Conservation (phyloP, 2,888 invertebrate species). For the Hydriomena furcata region DNA sequence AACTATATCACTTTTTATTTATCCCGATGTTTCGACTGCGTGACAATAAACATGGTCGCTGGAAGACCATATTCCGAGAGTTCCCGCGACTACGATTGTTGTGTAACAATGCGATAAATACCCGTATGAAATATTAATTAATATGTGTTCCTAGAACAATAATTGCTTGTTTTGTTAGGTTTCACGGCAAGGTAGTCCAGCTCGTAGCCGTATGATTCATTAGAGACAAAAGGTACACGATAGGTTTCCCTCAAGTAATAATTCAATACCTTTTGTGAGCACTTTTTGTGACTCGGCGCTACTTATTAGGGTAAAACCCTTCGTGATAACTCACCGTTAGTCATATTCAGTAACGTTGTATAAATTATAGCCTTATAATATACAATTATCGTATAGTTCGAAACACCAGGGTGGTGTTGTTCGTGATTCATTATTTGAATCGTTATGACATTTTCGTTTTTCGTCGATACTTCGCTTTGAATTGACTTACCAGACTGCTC, state of each 20-base stretch:
- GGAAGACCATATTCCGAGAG: no score
- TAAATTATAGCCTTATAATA: conserved; percentile 71
- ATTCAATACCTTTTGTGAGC: conserved; percentile 63
- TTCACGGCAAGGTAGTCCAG: conserved; percentile 11
- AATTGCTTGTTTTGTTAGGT: conserved; percentile 8
- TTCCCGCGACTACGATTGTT: no score
- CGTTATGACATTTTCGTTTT: conserved; percentile 50
- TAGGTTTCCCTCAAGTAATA: conserved; percentile 54
- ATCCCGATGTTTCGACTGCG: no score
- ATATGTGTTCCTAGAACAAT: no score
- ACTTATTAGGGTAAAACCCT: conserved; percentile 72
- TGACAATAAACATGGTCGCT: no score
- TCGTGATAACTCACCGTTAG: conserved; percentile 71
- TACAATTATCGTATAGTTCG: conserved; percentile 65
- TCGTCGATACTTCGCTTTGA: conserved; percentile 40
- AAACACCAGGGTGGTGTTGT: conserved; percentile 45
- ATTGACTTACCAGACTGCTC: no score
- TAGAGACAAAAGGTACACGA: conserved; percentile 41
- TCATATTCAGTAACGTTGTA: conserved; percentile 76
- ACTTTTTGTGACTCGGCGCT: conserved; percentile 57
- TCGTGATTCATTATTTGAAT: conserved; percentile 62
- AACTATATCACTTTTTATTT: no score
- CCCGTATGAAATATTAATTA: no score
- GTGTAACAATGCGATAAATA: no score
- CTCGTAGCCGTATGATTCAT: conserved; percentile 43